Evolutionary conservation across 2,113 vertebrate species (phyloP), one percentile per base, ranked within the genome.

Genomic region (Pycnonotus jocosus): DNA sequence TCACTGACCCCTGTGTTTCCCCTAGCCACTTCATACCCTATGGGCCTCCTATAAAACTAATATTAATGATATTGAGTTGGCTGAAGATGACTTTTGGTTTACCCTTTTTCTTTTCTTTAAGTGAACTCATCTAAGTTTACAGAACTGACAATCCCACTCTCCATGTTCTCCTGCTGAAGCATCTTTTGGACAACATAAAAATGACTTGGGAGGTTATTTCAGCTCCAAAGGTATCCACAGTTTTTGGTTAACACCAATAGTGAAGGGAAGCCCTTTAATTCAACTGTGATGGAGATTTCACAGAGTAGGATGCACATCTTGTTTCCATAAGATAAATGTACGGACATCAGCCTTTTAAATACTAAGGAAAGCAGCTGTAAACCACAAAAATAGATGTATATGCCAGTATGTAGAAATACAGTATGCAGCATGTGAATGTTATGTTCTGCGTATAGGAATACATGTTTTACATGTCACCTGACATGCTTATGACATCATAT

Each of bases 401-500:
- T 76, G 88, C 90, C 88, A 76, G 35, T 65, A 83, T 54, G 76
- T 90, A 88, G 71, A 90, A 93, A 65, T 88, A 81, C 0, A 76
- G 19, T 64, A 53, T 33, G 69, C 27, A 95, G 70, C 66, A 90
- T 51, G 65, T 87, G 90, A 30, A 57, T 44, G 40, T 53, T 87
- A 69, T 37, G 61, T 57, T 94, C 76, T 86, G 40, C 60, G 66
- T 48, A 74, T 14, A 90, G 47, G 42, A 90, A 54, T 77, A 91
- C 42, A 80, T 79, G 88, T 85, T 88, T 69, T 54, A 66, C 21
- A 91, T 76, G 87, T 72, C 58, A 72, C 44, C 58, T 0, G 14
- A 72, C 74, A 94, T 91, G 85, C 58, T 57, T 88, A 38, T 27
- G 66, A 54, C 50, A 92, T 91, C 76, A 90, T 94, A 95, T 70